Percentiles rank a stretch among this genome's conserved stretches.
Evolutionary conservation across 2,797 vertebrate species (phyloP).

Genomic region (Spheniscus humboldti): DNA sequence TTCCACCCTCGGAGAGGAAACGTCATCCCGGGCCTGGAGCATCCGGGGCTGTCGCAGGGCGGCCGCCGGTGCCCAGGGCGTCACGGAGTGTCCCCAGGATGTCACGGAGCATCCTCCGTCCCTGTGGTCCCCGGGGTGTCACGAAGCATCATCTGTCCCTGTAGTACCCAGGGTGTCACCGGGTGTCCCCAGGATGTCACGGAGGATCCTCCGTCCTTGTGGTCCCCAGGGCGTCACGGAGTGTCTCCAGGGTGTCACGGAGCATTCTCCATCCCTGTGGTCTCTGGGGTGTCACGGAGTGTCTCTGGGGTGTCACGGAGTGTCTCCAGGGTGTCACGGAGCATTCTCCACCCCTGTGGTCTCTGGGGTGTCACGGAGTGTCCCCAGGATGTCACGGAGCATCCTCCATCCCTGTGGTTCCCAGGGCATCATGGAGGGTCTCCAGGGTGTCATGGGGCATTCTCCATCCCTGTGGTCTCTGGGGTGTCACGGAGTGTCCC

Average conservation of each 20-base stretch:
- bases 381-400: not conserved
- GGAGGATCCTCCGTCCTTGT: no score
- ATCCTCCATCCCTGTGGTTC: not conserved
- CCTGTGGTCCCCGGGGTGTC: no score
- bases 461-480: not conserved
- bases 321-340: not conserved
- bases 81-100: no score
- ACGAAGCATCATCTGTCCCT: no score
- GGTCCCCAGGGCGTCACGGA: not conserved
- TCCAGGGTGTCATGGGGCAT: no score
- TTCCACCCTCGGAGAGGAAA: not conserved
- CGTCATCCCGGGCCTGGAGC: not conserved
- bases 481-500: not conserved
- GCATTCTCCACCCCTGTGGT: not conserved
- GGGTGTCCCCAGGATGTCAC: no score
- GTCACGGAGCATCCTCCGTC: no score
- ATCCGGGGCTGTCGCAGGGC: not conserved
- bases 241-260: not conserved
- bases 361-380: no score
- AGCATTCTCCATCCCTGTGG: not conserved
- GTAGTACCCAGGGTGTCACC: no score
- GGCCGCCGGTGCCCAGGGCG: not conserved
- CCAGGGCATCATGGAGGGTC: no score
- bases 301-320: not conserved
- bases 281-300: not conserved